Percentiles rank a stretch among this genome's conserved stretches.
Conservation (phyloP, 1,140 invertebrate genomes). For the Cyrtorhinus lividipennis region DNA sequence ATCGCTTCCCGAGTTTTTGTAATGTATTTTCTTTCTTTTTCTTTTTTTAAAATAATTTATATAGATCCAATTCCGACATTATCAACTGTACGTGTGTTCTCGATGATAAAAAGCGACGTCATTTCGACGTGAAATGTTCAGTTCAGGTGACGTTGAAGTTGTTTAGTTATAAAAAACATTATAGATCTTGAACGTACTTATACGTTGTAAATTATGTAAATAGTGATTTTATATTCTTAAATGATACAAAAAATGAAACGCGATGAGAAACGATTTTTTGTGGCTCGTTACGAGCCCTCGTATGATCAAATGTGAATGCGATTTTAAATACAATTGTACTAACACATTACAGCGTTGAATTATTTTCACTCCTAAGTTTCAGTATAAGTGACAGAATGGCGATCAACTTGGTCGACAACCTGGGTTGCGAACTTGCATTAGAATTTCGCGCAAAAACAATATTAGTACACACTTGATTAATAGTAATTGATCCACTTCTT, state of each 20-base stretch:
- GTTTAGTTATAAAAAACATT: background rate
- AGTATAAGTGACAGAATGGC: too few species aligned
- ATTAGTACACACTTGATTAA: too few species aligned
- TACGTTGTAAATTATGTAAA: constrained; percentile 6
- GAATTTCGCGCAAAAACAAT: too few species aligned
- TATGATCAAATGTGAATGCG: background rate
- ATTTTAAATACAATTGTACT: constrained; percentile 5
- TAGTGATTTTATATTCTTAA: background rate
- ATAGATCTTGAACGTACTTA: constrained; percentile 3
- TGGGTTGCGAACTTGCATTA: too few species aligned
- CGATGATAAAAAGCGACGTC: background rate
- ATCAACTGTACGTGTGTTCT: background rate
- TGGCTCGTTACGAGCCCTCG: background rate
- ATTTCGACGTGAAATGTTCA: background rate
- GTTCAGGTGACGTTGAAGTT: background rate
- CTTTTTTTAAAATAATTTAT: background rate
- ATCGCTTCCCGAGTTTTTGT: too few species aligned
- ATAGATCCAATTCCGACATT: too few species aligned
- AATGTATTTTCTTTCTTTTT: background rate
- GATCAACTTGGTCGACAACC: too few species aligned
- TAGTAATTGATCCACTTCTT: too few species aligned
- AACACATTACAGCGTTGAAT: too few species aligned
- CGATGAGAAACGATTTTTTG: background rate
- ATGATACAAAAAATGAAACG: background rate
- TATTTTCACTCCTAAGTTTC: too few species aligned